These are phyloP conservation scores for Notodonta dromedarius DNA, from an alignment of 2,888 invertebrate genomes.

Conservation along the genomic window DNA sequence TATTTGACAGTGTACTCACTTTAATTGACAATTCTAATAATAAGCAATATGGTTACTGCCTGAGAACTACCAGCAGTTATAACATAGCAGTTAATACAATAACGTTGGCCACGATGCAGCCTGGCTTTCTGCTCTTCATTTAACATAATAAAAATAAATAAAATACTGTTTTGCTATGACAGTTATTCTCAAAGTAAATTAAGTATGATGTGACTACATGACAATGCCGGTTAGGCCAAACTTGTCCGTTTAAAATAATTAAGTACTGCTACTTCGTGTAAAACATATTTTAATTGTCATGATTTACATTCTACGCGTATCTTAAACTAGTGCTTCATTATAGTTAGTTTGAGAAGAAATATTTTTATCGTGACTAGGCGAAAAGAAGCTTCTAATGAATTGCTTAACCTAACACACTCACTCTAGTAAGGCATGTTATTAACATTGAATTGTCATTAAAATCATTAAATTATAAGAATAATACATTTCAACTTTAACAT, in stretches of 20 bases:
- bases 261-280: slow-evolving; percentile 7
- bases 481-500: slow-evolving; percentile 11
- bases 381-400: slow-evolving; percentile 50
- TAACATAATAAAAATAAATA: too few relatives aligned
- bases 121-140: too few relatives aligned
- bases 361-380: slow-evolving; percentile 54
- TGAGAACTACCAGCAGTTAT: not conserved
- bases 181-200: not conserved
- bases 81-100: not conserved
- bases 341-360: slow-evolving; percentile 26
- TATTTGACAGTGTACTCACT: slow-evolving; percentile 25
- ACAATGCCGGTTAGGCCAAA: too few relatives aligned
- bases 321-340: slow-evolving; percentile 32
- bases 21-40: slow-evolving; percentile 39
- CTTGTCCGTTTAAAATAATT: too few relatives aligned
- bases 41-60: slow-evolving; percentile 11
- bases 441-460: slow-evolving; percentile 37
- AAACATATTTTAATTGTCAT: slow-evolving; percentile 25
- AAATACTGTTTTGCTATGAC: too few relatives aligned
- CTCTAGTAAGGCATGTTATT: slow-evolving; percentile 66
- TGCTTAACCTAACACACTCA: slow-evolving; percentile 55
- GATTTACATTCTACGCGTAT: slow-evolving; percentile 25
- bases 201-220: slow-evolving; percentile 10
- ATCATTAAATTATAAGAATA: slow-evolving; percentile 28
- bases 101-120: not conserved